Percentiles rank a stretch among this genome's conserved stretches.
These are phyloP conservation scores for Phylloscopus collybita DNA, from an alignment of 2,797 vertebrate genomes.

Conservation along the genomic window DNA sequence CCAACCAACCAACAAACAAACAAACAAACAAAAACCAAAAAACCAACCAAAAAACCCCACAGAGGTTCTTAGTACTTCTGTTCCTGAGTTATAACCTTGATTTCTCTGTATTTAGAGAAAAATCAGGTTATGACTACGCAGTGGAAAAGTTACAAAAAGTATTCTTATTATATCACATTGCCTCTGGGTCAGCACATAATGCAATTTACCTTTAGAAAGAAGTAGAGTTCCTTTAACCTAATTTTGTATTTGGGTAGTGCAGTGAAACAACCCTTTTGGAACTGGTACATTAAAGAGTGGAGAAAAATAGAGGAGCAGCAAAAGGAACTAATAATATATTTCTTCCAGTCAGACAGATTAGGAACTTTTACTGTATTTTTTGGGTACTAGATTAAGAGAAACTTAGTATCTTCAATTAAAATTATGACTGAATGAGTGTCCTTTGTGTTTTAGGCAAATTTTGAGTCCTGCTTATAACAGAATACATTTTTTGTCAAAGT, in stretches of 20 bases:
- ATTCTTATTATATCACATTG: constrained; percentile 45
- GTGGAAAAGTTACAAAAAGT: constrained; percentile 3
- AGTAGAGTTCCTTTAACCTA: constrained; percentile 40
- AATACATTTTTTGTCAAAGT: neutral
- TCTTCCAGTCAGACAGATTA: neutral
- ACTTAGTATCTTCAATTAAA: neutral
- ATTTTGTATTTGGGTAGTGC: constrained; percentile 43
- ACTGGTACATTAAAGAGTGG: neutral
- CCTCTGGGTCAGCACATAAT: constrained; percentile 40
- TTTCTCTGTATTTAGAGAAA: constrained; percentile 31
- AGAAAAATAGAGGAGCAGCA: neutral
- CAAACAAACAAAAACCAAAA: neutral
- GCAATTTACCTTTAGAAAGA: constrained; percentile 38
- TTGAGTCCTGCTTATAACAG: neutral
- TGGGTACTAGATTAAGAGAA: neutral
- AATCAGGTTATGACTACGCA: neutral
- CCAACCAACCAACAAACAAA: too few relatives aligned
- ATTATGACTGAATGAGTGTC: neutral
- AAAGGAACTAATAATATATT: neutral
- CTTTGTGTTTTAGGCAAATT: neutral
- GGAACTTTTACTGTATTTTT: neutral
- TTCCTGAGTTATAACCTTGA: neutral
- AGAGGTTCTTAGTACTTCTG: neutral
- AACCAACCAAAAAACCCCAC: too few relatives aligned
- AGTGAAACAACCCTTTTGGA: constrained; percentile 23